These are phyloP conservation scores for Crenichthys baileyi DNA, from an alignment of 2,797 vertebrate genomes.

Conservation along the genomic window DNA sequence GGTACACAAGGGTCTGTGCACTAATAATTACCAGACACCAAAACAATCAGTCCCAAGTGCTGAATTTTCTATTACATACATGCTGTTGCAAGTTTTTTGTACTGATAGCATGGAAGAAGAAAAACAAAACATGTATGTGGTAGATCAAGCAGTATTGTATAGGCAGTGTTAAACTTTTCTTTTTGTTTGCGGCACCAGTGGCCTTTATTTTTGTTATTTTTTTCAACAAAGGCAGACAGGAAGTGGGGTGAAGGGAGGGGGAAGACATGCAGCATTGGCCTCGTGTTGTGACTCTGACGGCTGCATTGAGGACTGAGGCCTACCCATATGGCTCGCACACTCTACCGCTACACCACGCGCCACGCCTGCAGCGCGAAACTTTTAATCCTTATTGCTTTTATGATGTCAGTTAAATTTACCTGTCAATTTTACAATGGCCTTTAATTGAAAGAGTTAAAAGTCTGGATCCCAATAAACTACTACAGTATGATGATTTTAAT, in stretches of 20 bases:
- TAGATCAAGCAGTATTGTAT: not conserved
- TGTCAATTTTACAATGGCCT: too few species aligned
- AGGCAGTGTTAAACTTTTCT: too few species aligned
- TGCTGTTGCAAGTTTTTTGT: not conserved
- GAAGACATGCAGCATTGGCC: too few species aligned
- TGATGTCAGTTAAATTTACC: too few species aligned
- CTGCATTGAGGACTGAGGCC: too few species aligned
- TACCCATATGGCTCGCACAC: too few species aligned
- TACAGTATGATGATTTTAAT: not conserved
- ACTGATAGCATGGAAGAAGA: not conserved
- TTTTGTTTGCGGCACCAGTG: too few species aligned
- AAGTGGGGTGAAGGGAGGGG: too few species aligned
- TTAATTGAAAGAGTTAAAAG: not conserved
- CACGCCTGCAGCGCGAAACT: not conserved
- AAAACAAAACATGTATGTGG: not conserved
- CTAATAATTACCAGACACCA: slow-evolving; percentile 79
- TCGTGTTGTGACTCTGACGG: too few species aligned
- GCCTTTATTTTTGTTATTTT: too few species aligned
- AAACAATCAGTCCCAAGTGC: slow-evolving; percentile 73
- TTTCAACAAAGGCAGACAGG: too few species aligned
- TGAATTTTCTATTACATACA: slow-evolving; percentile 75
- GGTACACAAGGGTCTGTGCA: slow-evolving; percentile 66
- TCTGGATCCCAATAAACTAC: not conserved
- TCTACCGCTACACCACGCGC: too few species aligned
- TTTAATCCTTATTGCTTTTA: not conserved